Evolutionary conservation across 2,888 invertebrate genomes (phyloP).

Genomic region (Thereva unica): DNA sequence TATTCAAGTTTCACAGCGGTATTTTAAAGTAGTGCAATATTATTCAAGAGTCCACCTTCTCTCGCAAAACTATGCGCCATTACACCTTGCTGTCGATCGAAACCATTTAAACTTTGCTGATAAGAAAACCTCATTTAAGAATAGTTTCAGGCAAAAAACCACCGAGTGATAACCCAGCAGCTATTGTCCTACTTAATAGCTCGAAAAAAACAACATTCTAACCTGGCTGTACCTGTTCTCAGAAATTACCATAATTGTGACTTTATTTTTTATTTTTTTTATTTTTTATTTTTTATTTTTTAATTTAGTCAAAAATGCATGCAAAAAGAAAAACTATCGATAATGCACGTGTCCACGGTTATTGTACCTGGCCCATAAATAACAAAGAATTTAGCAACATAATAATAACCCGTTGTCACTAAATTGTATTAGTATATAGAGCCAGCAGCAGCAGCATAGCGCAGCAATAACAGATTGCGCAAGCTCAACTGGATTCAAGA

Average conservation of each 20-base stretch:
- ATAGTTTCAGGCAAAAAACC: too few species aligned
- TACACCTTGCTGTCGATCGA: too few species aligned
- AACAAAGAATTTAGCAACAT: conserved; percentile 19
- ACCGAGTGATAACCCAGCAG: too few species aligned
- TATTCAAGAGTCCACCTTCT: too few species aligned
- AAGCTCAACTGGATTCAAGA: conserved; percentile 27
- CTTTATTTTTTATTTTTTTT: conserved; percentile 11
- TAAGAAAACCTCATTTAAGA: too few species aligned
- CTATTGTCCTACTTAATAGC: too few species aligned
- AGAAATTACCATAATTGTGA: conserved; percentile 28
- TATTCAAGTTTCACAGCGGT: too few species aligned
- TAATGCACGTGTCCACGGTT: conserved; percentile 17
- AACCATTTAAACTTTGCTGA: too few species aligned
- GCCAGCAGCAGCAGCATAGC: neutral
- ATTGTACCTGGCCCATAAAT: conserved; percentile 18
- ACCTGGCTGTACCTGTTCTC: conserved; percentile 2
- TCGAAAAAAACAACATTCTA: too few species aligned
- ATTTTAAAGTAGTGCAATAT: too few species aligned
- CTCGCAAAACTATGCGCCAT: too few species aligned
- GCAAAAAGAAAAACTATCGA: neutral
- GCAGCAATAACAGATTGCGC: conserved; percentile 3
- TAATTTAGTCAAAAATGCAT: neutral
- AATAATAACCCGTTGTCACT: neutral
- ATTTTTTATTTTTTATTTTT: conserved; percentile 19
- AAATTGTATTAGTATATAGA: too few species aligned